phyloP scores from a whole-genome alignment of 1,140 invertebrate genomes.

The Lasaia peninsularis region DNA sequence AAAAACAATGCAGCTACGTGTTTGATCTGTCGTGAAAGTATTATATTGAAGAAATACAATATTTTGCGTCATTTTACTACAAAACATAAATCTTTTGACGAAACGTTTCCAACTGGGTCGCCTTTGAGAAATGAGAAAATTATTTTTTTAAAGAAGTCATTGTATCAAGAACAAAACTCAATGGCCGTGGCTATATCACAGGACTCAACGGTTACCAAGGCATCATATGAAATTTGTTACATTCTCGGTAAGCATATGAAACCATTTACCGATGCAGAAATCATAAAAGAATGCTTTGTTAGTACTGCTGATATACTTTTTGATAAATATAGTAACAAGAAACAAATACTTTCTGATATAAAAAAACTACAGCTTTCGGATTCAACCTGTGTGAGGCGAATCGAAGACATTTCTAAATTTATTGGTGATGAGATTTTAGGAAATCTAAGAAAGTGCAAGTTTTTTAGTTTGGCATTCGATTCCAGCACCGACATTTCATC shows the following conservation, averaged over 20 bases:
- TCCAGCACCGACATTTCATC: slow-evolving; percentile 32
- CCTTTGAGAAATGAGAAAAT: slow-evolving; percentile 30
- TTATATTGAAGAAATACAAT: slow-evolving; percentile 24
- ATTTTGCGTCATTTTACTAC: slow-evolving; percentile 20
- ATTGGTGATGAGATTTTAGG: slow-evolving; percentile 16
- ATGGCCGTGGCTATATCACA: slow-evolving; percentile 29
- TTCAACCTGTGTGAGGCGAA: slow-evolving; percentile 16
- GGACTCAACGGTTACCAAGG: slow-evolving; percentile 27
- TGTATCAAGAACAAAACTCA: slow-evolving; percentile 31
- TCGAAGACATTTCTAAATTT: slow-evolving; percentile 29
- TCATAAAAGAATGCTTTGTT: slow-evolving; percentile 32
- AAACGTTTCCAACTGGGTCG: slow-evolving; percentile 28
- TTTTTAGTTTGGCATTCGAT: slow-evolving; percentile 34
- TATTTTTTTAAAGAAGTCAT: slow-evolving; percentile 24
- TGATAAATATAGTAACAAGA: slow-evolving; percentile 31
- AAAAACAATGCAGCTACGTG: slow-evolving; percentile 24
- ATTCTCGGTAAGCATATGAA: slow-evolving; percentile 29
- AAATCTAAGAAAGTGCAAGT: slow-evolving; percentile 25
- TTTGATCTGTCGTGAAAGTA: slow-evolving; percentile 25
- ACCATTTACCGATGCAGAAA: slow-evolving; percentile 23
- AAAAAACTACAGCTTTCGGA: slow-evolving; percentile 20
- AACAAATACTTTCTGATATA: slow-evolving; percentile 27
- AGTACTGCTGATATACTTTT: slow-evolving; percentile 29
- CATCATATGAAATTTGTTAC: slow-evolving; percentile 36
- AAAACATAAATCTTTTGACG: slow-evolving; percentile 20